Evolutionary conservation across 2,888 invertebrate genomes (phyloP), one percentile per base, ranked within the genome.

Genomic region (Tortricodes alternella): DNA sequence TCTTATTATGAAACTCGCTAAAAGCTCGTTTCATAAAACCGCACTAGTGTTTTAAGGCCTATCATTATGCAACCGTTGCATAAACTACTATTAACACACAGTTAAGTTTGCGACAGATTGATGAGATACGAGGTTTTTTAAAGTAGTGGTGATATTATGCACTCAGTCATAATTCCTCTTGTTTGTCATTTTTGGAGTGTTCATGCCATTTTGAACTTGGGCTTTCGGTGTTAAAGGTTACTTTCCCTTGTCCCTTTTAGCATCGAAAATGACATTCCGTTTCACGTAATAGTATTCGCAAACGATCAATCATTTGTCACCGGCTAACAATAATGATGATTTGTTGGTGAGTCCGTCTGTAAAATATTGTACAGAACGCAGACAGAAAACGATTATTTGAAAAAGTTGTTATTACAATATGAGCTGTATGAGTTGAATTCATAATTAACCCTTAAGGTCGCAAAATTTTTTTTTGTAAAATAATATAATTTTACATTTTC

Each of bases 321-420:
- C 38, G 27, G 37, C 49, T 38, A 56, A 56, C 56, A 38, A 56
- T 56, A 56, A 56, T 56, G 55, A 55, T 55, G 56, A 56, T 56
- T 56, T 50, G 56, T 56, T 56, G 18, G 43, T 43, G 43, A 15
- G 43, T 43, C 56, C 18, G 55, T 55, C 41, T 34, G 49, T 50
- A 27, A 43, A 35, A 55, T 35, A 50, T 4, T 27, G 29, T 21
- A 41, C 15, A 11, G 8, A 34, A 11, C 15, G 29, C 11, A 1
- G 34, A 2, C 15, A 34, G 11, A 34, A 34, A 15, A 34, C 8
- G 2, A 15, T 7, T 15, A 15, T 3, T 29, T n/a, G 2, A 29
- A 29, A 11, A 11, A n/a, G n/a, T n/a, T n/a, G n/a, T n/a, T n/a
- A n/a, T n/a, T n/a, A n/a, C n/a, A n/a, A n/a, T n/a, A n/a, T n/a